Evolutionary conservation across 2,797 vertebrate species (phyloP).

Genomic region (Cercopithecus petaurista): DNA sequence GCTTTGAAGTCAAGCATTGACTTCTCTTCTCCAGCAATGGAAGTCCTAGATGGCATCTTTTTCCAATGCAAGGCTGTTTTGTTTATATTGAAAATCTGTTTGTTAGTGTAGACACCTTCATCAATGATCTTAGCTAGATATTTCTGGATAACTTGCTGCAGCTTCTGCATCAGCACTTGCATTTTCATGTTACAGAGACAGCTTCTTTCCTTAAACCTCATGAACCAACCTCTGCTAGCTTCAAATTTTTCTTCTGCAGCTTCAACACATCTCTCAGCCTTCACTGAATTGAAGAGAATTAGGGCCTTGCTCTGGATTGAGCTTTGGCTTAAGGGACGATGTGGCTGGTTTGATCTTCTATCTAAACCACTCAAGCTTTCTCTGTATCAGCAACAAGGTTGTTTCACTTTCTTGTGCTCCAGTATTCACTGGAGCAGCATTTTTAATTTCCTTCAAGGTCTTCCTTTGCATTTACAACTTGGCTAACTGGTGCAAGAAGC

Average conservation of each 20-base stretch:
- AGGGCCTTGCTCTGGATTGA: neutral
- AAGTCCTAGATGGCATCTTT: too few relatives aligned
- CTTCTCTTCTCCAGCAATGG: too few relatives aligned
- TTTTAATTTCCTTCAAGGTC: neutral
- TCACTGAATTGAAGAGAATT: neutral
- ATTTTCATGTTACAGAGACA: too few relatives aligned
- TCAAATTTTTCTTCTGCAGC: neutral
- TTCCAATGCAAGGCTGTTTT: too few relatives aligned
- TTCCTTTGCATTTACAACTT: neutral
- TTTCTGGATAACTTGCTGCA: too few relatives aligned
- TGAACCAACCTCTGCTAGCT: neutral
- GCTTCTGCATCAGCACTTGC: too few relatives aligned
- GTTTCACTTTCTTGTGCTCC: neutral
- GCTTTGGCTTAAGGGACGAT: neutral
- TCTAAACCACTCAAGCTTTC: neutral
- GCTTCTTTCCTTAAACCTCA: neutral
- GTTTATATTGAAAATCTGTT: too few relatives aligned
- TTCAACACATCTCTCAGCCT: neutral
- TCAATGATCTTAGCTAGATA: too few relatives aligned
- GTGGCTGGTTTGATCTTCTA: neutral
- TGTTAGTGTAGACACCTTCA: too few relatives aligned
- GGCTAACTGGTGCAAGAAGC: neutral
- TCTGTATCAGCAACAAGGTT: neutral
- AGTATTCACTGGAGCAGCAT: neutral
- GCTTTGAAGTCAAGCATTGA: too few relatives aligned